A percentile compares a stretch with the other conserved stretches of the same genome.
Conservation (phyloP, 2,113 vertebrate species). For the Oncorhynchus keta region DNA sequence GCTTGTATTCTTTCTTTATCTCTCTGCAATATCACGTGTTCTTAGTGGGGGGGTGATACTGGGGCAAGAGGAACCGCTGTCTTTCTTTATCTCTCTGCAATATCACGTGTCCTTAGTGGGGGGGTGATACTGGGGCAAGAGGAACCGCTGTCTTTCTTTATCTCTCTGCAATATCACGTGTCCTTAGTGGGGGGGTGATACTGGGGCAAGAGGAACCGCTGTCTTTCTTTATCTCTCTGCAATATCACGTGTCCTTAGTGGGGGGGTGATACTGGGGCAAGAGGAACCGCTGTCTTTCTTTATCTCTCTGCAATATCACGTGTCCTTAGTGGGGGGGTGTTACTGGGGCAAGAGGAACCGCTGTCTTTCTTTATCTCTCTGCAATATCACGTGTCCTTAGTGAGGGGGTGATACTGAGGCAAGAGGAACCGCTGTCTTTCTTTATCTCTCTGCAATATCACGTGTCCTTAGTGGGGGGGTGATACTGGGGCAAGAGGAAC, state of each 20-base stretch:
- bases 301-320: not conserved
- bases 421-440: slow-evolving; percentile 36
- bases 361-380: slow-evolving; percentile 8
- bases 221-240: slow-evolving; percentile 4
- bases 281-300: slow-evolving; percentile 32
- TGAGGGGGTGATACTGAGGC: slow-evolving; percentile 37
- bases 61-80: slow-evolving; percentile 43
- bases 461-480: slow-evolving; percentile 28
- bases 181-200: slow-evolving; percentile 28
- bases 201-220: slow-evolving; percentile 46
- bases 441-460: not conserved
- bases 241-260: slow-evolving; percentile 27
- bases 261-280: slow-evolving; percentile 37
- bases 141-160: slow-evolving; percentile 26
- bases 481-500: slow-evolving; percentile 47
- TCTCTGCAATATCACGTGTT: slow-evolving; percentile 16
- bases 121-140: slow-evolving; percentile 41
- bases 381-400: slow-evolving; percentile 21
- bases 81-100: slow-evolving; percentile 2
- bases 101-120: slow-evolving; percentile 24
- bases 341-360: slow-evolving; percentile 45
- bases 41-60: slow-evolving; percentile 31
- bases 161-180: slow-evolving; percentile 11
- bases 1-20: slow-evolving; percentile 28
- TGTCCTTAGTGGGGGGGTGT: slow-evolving; percentile 30